Evolutionary conservation across 2,888 invertebrate genomes (phyloP), one percentile per base, ranked within the genome.

Genomic region (Stegana nigrithorax): DNA sequence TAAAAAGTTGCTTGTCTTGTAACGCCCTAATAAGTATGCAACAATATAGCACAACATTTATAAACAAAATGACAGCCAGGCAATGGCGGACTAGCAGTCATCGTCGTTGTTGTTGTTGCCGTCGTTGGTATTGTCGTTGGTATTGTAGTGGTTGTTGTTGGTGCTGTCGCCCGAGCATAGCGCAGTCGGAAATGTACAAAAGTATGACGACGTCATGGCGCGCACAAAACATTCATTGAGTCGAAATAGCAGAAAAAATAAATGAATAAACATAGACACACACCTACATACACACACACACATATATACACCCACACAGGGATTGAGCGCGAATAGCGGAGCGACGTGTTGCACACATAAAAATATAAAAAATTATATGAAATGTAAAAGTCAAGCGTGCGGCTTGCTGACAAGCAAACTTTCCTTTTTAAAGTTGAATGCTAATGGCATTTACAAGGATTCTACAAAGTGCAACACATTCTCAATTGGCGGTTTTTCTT

Each of bases 1-100:
- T n/a, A 47, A 12, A n/a, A 45, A 60, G 36, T n/a, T 59, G 60
- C 36, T 51, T 64, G 45, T n/a, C 42, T 25, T 2, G 32, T 47
- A 47, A 39, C 47, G 51, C 63, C 65, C 64, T 65, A 62, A 71
- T 67, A 72, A 72, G 71, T 71, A 73, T 69, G 73, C 73, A 67
- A 63, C 64, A 66, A 36, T 10, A 67, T 51, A 62, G 47, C 51
- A 57, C 23, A 67, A 57, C 71, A 69, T 69, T 71, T 63, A 62
- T 64, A 64, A 67, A 47, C 47, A 47, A 47, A 21, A 21, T 47
- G 47, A 25, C 47, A 47, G 25, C 36, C 36, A 36, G 10, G 5
- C 10, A 36, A 5, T n/a, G n/a, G n/a, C n/a, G n/a, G n/a, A n/a
- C n/a, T n/a, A n/a, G n/a, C n/a, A n/a, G n/a, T n/a, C n/a, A n/a